Evolutionary conservation across 2,113 vertebrate species (phyloP), one percentile per base, ranked within the genome.

Genomic region (Labeo catla): DNA sequence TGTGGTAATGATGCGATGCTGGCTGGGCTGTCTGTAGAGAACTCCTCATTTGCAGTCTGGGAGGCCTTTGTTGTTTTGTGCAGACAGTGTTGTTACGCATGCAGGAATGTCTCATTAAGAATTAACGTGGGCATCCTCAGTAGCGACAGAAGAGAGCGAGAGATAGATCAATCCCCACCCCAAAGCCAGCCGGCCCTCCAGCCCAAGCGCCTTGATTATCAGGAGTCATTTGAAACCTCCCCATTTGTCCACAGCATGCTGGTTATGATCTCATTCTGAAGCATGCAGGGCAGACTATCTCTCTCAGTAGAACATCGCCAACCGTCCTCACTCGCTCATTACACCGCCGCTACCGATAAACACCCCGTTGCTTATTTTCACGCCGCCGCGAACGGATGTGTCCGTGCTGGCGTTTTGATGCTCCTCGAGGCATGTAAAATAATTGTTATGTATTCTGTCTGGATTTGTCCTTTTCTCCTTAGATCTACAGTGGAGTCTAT

Each of bases 81-180:
- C 93, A 90, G 92, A 88, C 91, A 91, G 90, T 92, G 92, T 93
- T 93, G 94, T 94, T 94, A 91, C 88, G 93, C 93, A 92, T 91
- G 91, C 91, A 94, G 93, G 94, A 94, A 95, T 93, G 94, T 94
- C 94, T 95, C 95, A 95, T 95, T 95, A 95, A 95, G 95, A 95
- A 95, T 95, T 95, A 95, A 95, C 94, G 92, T 93, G 93, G 91
- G 93, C 92, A 92, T 95, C 93, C 91, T 92, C 82, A 92, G 93
- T 92, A 93, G 92, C 90, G 83, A 91, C 91, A 91, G 92, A 93
- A 90, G 92, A 92, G 81, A 9, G 82, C 91, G 91, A 93, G 92
- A 87, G 86, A 90, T 76, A 63, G 52, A 76, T 81, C 76, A 83
- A 81, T 74, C 77, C 79, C 49, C 83, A 57, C 49, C 80, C 66